Evolutionary conservation across 2,888 invertebrate species (phyloP).

Genomic region (Baronia brevicornis): DNA sequence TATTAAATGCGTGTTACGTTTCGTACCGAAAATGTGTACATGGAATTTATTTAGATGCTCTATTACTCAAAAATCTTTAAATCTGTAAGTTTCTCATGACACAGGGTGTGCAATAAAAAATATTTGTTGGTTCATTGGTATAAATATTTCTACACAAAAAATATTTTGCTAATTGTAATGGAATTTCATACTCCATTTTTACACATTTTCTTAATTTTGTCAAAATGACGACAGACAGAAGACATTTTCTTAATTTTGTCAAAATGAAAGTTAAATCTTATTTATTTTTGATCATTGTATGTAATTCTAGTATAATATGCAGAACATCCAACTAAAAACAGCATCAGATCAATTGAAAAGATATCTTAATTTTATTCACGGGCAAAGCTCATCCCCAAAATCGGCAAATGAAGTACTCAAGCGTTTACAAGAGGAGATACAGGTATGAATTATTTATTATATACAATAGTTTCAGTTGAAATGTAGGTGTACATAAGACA

Average conservation of each 20-base stretch:
- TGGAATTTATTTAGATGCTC: too few species aligned
- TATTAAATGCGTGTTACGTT: neutral
- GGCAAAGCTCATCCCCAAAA: slow-evolving; percentile 64
- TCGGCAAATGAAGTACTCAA: slow-evolving; percentile 80
- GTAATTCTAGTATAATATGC: slow-evolving; percentile 52
- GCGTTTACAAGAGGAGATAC: slow-evolving; percentile 84
- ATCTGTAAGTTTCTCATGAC: neutral
- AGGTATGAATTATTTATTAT: slow-evolving; percentile 63
- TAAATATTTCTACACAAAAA: too few species aligned
- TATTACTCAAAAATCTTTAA: neutral
- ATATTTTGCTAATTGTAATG: too few species aligned
- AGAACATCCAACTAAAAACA: slow-evolving; percentile 61
- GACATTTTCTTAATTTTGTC: neutral
- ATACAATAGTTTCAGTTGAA: too few species aligned
- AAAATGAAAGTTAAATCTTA: neutral
- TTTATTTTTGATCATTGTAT: slow-evolving; percentile 1
- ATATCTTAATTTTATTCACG: slow-evolving; percentile 76
- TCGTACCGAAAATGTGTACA: neutral
- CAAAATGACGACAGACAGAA: too few species aligned
- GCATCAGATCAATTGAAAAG: slow-evolving; percentile 78
- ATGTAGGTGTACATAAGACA: neutral
- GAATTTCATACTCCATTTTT: too few species aligned
- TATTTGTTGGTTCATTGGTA: too few species aligned
- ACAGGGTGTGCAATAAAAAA: neutral
- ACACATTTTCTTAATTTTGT: too few species aligned